A percentile compares a stretch with the other conserved stretches of the same genome.
Conservation (phyloP, 2,113 vertebrate genomes). For the Microtus oregoni region DNA sequence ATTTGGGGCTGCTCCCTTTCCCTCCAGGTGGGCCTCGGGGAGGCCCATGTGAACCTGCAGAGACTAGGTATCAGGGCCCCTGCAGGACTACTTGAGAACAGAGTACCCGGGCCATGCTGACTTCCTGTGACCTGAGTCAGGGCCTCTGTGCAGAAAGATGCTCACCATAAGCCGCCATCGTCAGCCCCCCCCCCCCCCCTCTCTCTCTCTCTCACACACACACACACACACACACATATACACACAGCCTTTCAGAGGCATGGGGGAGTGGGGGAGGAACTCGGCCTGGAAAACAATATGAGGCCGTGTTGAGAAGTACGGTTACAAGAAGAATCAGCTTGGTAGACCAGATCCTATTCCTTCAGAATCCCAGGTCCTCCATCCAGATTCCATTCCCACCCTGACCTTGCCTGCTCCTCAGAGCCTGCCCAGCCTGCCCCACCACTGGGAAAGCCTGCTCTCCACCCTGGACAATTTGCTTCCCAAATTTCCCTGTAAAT, state of each 20-base stretch:
- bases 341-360: not conserved
- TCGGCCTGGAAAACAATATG: not conserved
- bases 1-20: not conserved
- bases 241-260: accelerated
- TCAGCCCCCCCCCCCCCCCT: too few species aligned
- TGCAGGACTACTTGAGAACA: not conserved
- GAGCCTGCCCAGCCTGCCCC: not conserved
- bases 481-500: not conserved
- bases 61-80: not conserved
- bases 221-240: too few species aligned
- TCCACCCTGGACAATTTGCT: not conserved
- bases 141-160: not conserved
- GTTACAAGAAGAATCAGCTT: not conserved
- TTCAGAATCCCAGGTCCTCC: too few species aligned
- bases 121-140: not conserved
- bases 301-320: not conserved
- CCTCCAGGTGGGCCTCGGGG: not conserved
- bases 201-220: too few species aligned
- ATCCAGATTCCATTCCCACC: not conserved
- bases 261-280: not conserved
- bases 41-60: too few species aligned
- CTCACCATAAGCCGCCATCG: not conserved
- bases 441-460: accelerated
- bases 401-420: not conserved
- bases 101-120: not conserved